Percentiles rank a stretch among this genome's conserved stretches.
Conservation (phyloP, 2,888 invertebrate species). For the Gymnoscelis rufifasciata region DNA sequence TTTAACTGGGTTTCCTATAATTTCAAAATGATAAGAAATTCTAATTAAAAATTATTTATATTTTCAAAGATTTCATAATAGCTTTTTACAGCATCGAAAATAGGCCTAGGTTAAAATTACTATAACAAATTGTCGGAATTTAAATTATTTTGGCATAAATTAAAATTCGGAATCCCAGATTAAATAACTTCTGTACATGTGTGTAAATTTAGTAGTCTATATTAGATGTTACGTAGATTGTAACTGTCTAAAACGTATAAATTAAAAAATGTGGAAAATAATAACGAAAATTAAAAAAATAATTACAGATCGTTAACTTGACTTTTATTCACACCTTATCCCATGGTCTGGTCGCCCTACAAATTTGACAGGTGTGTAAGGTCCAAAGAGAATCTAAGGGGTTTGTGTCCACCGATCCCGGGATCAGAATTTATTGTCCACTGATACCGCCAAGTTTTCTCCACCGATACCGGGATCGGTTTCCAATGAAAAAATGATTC, state of each 20-base stretch:
- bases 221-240: constrained; percentile 75
- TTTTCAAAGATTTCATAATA: too few relatives aligned
- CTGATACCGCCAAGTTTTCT: too few relatives aligned
- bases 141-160: neutral
- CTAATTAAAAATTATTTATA: neutral
- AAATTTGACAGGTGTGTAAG: neutral
- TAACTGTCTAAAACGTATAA: constrained; percentile 64
- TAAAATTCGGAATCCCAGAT: constrained; percentile 56
- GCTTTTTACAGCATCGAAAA: constrained; percentile 19
- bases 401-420: too few relatives aligned
- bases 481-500: too few relatives aligned
- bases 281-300: constrained; percentile 66
- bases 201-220: constrained; percentile 72
- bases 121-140: neutral
- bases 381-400: too few relatives aligned
- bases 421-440: too few relatives aligned
- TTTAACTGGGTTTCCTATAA: constrained; percentile 38
- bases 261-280: constrained; percentile 53
- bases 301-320: constrained; percentile 56
- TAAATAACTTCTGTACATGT: constrained; percentile 64
- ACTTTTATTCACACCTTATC: constrained; percentile 9
- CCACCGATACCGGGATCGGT: too few relatives aligned
- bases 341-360: constrained; percentile 5
- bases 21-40: too few relatives aligned
- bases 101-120: constrained; percentile 29